Evolutionary conservation across 2,113 vertebrate genomes (phyloP), one percentile per base, ranked within the genome.

Genomic region (Hypanus sabinus): DNA sequence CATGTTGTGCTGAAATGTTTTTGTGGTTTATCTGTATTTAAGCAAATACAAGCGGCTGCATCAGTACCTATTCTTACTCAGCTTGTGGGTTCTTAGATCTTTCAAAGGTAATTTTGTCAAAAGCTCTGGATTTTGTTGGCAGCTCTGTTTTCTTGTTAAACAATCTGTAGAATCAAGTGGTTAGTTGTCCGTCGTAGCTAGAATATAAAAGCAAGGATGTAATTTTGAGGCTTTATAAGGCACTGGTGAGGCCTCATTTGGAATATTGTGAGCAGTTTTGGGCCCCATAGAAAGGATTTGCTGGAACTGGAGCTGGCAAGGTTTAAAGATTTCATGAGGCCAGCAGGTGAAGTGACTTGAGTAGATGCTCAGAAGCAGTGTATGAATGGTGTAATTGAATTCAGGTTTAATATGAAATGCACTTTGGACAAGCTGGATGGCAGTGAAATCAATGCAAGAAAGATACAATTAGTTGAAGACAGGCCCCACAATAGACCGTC

Each of bases 321-420:
- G n/a, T n/a, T n/a, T n/a, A 85, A 99, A 98, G 99, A 99, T 96
- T 99, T 99, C 94, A 99, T 99, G 99, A 98, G 99, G 79, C 98
- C 99, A 94, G 99, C 98, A 94, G 99, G 99, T 76, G 99, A 99
- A 95, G 99, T 99, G 57, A 99, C 99, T 0, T 99, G 99, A 88
- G 99, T 98, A 65, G 99, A 99, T 94, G 99, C 98, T 94, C 99
- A 99, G 96, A 99, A 99, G 96, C 98, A 99, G 94, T 97, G 98
- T 46, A 98, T 98, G 81, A 99, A 99, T 1, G 98, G 99, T 0
- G 98, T 99, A 57, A 99, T 99, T 0, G 99, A 99, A 96, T 99
- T 99, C 95, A 96, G 98, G 0, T 97, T 96, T 0, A 98, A 99
- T 95, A 98, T 99, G 99, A 99, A 98, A 95, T 97, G 98, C 75